These are phyloP conservation scores for Rhynchotus rufescens DNA, from an alignment of 2,797 vertebrate species.

Conservation along the genomic window DNA sequence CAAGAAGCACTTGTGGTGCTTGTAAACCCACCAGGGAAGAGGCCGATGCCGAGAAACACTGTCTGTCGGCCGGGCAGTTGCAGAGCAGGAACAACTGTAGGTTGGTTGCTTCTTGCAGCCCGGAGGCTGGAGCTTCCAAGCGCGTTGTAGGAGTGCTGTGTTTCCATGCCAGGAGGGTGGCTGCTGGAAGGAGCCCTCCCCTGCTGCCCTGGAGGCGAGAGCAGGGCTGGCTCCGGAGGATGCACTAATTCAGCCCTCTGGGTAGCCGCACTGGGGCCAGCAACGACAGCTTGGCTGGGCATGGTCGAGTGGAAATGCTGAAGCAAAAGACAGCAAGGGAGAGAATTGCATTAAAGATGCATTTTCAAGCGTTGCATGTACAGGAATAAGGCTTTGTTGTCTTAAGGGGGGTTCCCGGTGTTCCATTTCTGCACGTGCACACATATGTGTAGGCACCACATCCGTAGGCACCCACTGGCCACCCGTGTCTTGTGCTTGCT, in stretches of 20 bases:
- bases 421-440: background rate
- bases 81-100: background rate
- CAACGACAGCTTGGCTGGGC: constrained; percentile 41
- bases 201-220: constrained; percentile 31
- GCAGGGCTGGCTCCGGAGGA: background rate
- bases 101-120: background rate
- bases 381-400: background rate
- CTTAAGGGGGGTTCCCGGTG: background rate
- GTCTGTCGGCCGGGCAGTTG: background rate
- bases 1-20: background rate
- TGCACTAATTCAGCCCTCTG: constrained; percentile 23
- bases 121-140: constrained; percentile 39
- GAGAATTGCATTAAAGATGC: background rate
- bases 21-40: background rate
- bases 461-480: background rate
- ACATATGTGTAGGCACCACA: background rate
- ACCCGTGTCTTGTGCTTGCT: background rate
- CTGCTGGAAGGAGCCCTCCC: constrained; percentile 18
- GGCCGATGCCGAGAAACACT: background rate
- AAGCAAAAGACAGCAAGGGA: background rate
- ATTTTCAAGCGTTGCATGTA: background rate
- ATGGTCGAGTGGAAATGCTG: constrained; percentile 51
- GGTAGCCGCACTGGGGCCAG: constrained; percentile 5
- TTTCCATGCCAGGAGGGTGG: background rate
- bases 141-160: background rate